Percentiles rank a stretch among this genome's conserved stretches.
Conservation (phyloP, 2,797 vertebrate species). For the Huso huso region DNA sequence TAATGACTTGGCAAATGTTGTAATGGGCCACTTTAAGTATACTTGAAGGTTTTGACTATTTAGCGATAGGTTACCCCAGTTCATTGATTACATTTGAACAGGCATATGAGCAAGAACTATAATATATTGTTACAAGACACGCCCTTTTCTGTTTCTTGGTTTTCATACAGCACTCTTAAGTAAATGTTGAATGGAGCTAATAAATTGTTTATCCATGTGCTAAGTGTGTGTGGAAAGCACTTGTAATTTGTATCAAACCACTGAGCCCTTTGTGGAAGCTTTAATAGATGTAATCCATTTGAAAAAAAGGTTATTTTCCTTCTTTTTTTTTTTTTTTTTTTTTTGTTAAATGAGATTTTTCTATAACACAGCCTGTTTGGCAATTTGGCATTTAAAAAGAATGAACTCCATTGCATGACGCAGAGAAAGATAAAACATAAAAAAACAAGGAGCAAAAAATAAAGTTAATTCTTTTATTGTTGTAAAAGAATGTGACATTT, state of each 20-base stretch:
- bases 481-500: conserved; percentile 1
- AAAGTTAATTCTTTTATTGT: no score
- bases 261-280: conserved; percentile 38
- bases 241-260: conserved; percentile 59
- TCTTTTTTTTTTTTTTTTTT: conserved; percentile 15
- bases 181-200: conserved; percentile 43
- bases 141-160: conserved; percentile 20
- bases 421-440: no score
- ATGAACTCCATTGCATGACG: no score
- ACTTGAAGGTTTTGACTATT: conserved; percentile 18
- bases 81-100: conserved; percentile 16
- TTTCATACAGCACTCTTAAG: conserved; percentile 16
- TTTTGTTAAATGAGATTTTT: conserved; percentile 8
- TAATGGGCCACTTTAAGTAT: conserved; percentile 23
- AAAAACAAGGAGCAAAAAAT: neutral
- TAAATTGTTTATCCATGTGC: conserved; percentile 65
- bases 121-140: conserved; percentile 24
- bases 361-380: conserved; percentile 20
- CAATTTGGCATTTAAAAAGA: no score
- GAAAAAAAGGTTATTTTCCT: conserved; percentile 37
- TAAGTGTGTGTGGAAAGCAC: conserved; percentile 57
- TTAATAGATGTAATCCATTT: conserved; percentile 32
- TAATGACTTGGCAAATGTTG: conserved; percentile 17
- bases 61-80: conserved; percentile 18
- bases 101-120: conserved; percentile 25